phyloP scores from a whole-genome alignment of 2,113 vertebrate species.

The Eonycteris spelaea region DNA sequence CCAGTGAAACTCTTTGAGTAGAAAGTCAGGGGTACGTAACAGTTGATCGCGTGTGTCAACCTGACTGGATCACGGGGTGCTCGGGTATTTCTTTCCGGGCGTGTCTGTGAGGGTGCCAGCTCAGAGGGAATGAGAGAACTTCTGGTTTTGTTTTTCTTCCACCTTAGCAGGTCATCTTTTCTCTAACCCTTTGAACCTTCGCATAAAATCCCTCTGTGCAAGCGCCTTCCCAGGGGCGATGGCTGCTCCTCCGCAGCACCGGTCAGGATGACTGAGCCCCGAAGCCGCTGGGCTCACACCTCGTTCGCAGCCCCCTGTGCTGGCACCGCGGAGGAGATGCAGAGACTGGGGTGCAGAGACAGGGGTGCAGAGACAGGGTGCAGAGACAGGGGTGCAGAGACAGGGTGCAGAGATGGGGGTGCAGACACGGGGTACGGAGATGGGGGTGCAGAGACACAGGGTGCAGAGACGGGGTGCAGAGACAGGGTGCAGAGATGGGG shows the following conservation, averaged over 20 bases:
- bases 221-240: neutral
- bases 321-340: neutral
- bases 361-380: too few relatives aligned
- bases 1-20: too few relatives aligned
- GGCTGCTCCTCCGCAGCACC: neutral
- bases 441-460: too few relatives aligned
- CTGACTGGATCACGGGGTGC: too few relatives aligned
- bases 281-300: neutral
- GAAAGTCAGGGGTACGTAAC: too few relatives aligned
- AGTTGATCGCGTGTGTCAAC: too few relatives aligned
- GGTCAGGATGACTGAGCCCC: neutral
- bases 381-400: neutral
- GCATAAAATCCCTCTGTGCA: constrained; percentile 6
- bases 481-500: too few relatives aligned
- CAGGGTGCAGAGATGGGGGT: neutral
- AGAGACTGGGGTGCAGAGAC: neutral
- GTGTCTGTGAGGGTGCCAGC: too few relatives aligned
- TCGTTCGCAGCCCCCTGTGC: neutral
- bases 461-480: too few relatives aligned
- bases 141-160: neutral
- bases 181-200: constrained; percentile 7
- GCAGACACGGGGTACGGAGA: too few relatives aligned
- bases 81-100: too few relatives aligned
- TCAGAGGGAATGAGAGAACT: neutral
- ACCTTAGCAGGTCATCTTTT: neutral